phyloP scores from a whole-genome alignment of 2,888 invertebrate genomes.

The Drosophila ustulata region DNA sequence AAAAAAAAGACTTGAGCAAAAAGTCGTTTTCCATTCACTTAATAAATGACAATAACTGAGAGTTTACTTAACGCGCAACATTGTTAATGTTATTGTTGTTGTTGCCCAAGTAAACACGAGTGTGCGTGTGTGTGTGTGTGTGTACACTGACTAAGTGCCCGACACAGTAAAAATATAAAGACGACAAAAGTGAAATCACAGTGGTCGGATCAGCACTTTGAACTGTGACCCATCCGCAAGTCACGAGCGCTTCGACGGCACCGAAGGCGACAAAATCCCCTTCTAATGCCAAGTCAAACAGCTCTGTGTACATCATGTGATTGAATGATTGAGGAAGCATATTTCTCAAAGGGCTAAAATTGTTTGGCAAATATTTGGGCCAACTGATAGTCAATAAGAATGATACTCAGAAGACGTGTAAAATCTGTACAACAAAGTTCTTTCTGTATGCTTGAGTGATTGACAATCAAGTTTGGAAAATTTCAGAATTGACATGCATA shows the following conservation, averaged over 20 bases:
- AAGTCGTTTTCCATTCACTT: constrained; percentile 70
- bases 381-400: neutral
- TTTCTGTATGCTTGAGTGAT: neutral
- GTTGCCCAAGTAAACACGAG: constrained; percentile 49
- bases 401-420: neutral
- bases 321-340: neutral
- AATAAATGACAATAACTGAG: constrained; percentile 69
- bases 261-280: neutral
- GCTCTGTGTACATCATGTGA: no score
- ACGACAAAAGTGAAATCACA: constrained; percentile 52
- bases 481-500: no score
- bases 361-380: neutral
- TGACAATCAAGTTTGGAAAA: neutral
- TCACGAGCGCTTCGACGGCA: neutral
- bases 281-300: no score
- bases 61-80: constrained; percentile 57
- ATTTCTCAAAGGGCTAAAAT: neutral
- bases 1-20: constrained; percentile 39
- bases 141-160: constrained; percentile 49
- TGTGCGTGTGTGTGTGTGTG: constrained; percentile 21
- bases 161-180: constrained; percentile 17
- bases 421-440: neutral
- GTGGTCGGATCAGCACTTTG: constrained; percentile 35
- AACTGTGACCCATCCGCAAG: constrained; percentile 41
- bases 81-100: constrained; percentile 30